Base-by-base conservation (phyloP, 2,888 invertebrate genomes). In the Stenichneumon culpator region DNA sequence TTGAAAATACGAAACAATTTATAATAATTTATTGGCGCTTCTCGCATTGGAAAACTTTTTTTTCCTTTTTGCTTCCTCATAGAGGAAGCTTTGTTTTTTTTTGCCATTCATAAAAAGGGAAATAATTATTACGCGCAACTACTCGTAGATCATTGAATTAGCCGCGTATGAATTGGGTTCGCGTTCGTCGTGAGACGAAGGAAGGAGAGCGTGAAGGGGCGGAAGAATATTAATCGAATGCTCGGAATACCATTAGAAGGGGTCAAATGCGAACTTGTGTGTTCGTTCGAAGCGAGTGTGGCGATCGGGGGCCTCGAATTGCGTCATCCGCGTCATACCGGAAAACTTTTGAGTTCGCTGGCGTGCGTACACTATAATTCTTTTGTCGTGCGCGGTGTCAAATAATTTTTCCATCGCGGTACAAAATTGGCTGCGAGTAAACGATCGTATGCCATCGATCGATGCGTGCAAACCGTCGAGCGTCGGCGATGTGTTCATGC, bases 211-310 rank as follows among this genome's bases (percentile, higher is more conserved):
- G 52, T 28, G 68, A 63, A 25, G 47, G 69, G 68, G 47, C 65
- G 44, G 50, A 50, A 50, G 83, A 86, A 87, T 87, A 89, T 91
- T 90, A 90, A 90, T 91, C 88, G 89, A 89, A 89, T 88, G 89
- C 89, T 88, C 84, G 82, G 89, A 89, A 90, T 88, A 88, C 86
- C 87, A 89, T 90, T 90, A 89, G 87, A 84, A 79, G 85, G 84
- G 88, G 89, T 90, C 90, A 90, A 89, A 89, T 88, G 86, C 88
- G 78, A 85, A 80, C 65, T 75, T 70, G 28, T 73, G 65, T 32
- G 82, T 82, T 65, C 60, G 77, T 65, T 63, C 50, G n/a, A 67
- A 28, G 32, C 25, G 47, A 47, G 32, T n/a, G 67, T 67, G 14
- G 63, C 63, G 14, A 16, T 63, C 63, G 63, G 28, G 60, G 60